Evolutionary conservation across 2,797 vertebrate genomes (phyloP).

Genomic region (Cuniculus paca): DNA sequence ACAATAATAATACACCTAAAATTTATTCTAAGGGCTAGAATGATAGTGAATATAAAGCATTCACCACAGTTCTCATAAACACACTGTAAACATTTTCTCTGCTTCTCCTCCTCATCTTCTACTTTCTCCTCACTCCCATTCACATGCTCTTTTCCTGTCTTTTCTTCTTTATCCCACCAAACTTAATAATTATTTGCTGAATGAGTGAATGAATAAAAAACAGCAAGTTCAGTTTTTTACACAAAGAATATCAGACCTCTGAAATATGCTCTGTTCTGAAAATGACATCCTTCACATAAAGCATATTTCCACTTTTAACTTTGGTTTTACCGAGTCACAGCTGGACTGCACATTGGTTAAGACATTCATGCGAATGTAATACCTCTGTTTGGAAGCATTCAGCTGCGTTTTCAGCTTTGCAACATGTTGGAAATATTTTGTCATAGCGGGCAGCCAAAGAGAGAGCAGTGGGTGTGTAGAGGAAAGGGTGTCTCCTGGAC

Average conservation of each 20-base stretch:
- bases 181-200: neutral
- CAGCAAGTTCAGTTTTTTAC: neutral
- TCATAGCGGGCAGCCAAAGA: slow-evolving; percentile 52
- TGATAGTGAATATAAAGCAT: neutral
- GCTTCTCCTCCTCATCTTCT: neutral
- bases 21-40: neutral
- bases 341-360: neutral
- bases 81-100: neutral
- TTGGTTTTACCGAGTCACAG: neutral
- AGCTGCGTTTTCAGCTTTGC: slow-evolving; percentile 65
- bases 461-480: slow-evolving; percentile 68
- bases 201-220: neutral
- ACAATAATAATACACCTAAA: neutral
- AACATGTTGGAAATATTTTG: slow-evolving; percentile 62
- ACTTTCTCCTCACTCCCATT: neutral
- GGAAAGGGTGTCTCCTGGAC: slow-evolving; percentile 70
- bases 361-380: neutral
- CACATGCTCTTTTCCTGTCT: neutral
- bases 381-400: slow-evolving; percentile 78
- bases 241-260: neutral
- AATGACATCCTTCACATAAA: neutral
- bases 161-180: neutral
- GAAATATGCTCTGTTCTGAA: neutral
- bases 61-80: neutral
- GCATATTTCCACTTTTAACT: neutral